Evolutionary conservation across 2,888 invertebrate species (phyloP).

Genomic region (Glyphotaelius pellucidus): DNA sequence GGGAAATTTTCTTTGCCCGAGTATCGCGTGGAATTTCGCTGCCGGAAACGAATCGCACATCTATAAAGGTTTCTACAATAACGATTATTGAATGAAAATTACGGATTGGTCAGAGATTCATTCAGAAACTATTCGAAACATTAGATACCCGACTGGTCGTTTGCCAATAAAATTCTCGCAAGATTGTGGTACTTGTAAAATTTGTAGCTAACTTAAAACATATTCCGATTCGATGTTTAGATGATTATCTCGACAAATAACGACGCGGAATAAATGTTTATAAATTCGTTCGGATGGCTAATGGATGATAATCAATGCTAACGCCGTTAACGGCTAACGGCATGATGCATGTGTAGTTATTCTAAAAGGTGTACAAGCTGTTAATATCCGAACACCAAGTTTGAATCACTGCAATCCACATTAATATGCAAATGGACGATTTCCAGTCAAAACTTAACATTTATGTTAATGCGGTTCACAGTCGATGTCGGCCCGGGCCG

Average conservation of each 20-base stretch:
- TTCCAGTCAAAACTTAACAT: slow-evolving; percentile 44
- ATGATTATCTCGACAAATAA: slow-evolving; percentile 27
- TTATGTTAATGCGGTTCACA: slow-evolving; percentile 10
- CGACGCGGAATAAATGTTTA: slow-evolving; percentile 15
- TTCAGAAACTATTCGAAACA: not conserved
- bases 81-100: not conserved
- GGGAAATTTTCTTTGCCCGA: slow-evolving; percentile 19
- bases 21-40: not conserved
- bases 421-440: slow-evolving; percentile 56
- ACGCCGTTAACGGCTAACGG: slow-evolving; percentile 27
- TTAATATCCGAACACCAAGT: slow-evolving; percentile 19
- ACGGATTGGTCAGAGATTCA: not conserved
- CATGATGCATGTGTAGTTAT: slow-evolving; percentile 8
- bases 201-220: not conserved
- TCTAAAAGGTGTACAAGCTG: slow-evolving; percentile 36
- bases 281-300: slow-evolving; percentile 16
- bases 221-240: slow-evolving; percentile 20
- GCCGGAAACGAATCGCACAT: not conserved
- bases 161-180: not conserved
- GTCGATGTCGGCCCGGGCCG: not conserved
- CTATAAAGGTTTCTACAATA: not conserved
- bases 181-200: not conserved
- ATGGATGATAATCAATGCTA: slow-evolving; percentile 21
- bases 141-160: not conserved
- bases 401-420: slow-evolving; percentile 46